Base-by-base conservation (phyloP, 1,140 invertebrate genomes). In the Apis dorsata region DNA sequence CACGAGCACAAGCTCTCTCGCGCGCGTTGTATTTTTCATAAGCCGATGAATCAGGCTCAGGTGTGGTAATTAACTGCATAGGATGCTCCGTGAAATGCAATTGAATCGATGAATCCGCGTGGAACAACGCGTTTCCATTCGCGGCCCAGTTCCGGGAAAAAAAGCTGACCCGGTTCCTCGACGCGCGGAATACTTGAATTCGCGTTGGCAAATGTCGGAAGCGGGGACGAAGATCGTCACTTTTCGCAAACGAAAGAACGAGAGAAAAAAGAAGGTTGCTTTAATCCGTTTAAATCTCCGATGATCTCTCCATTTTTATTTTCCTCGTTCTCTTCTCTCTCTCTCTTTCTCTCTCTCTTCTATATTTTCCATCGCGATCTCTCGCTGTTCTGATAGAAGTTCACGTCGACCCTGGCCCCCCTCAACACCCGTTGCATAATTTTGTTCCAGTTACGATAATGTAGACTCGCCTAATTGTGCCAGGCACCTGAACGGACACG, bases 401-500 rank as follows among this genome's bases (percentile, higher is more conserved):
- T 51, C 19, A 28, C n/a, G 72, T 28, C n/a, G 24, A 69, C 73
- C 81, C 81, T 76, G 49, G 74, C n/a, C 86, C 86, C 71, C 83
- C 75, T 88, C 44, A 88, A 88, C 63, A 88, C 79, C 84, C 86
- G 87, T 88, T 83, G 83, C 84, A 83, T 85, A 49, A 82, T 87
- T 83, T 86, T 85, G 88, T 86, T 86, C 65, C 88, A 93, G 92
- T 76, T 93, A 92, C 86, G 92, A 93, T 85, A 92, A 86, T 84
- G 90, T 88, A 74, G 92, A 93, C 79, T 92, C 92, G 65, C 86
- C 91, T 59, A 86, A 90, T 65, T 90, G 91, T 79, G 88, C 88
- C 53, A 92, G 92, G 74, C 91, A 93, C 76, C 72, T 89, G 77
- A 93, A 93, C 87, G 92, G 92, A 71, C 92, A 93, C 83, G 90